Base-by-base conservation (phyloP, 2,113 vertebrate genomes). In the Lota lota region DNA sequence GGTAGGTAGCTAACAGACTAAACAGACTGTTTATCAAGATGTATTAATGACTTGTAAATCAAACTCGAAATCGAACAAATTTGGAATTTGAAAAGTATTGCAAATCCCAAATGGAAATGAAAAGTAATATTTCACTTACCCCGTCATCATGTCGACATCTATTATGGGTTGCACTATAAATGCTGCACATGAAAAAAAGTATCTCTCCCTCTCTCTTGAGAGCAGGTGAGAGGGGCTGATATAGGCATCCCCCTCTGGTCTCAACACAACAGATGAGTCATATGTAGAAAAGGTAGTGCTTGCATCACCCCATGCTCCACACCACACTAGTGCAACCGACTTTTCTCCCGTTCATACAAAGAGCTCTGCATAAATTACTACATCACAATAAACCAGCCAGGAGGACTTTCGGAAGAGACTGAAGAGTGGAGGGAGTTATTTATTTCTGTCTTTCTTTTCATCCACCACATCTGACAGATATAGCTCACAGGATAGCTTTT, bases 121-220 rank as follows among this genome's bases (percentile, higher is more conserved):
- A 33, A 6, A 4, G 53, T 56, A 6, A 17, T 56, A 18, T 14
- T 56, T 17, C n/a, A 56, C 53, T n/a, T 56, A 18, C 18, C 5
- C 53, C n/a, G 3, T 67, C 22, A 50, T 68, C 60, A 80, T 80
- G 66, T 77, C 77, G 73, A 79, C 28, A 77, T 81, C 60, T 75
- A 82, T 81, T 80, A 85, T 86, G 87, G 76, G 88, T 79, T 36
- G 63, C 6, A 57, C 64, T 79, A 76, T 72, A 84, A 85, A 87
- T 84, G 79, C 79, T 78, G 59, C 73, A 72, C 64, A 68, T 68
- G 8, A 36, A 36, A n/a, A 87, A 83, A 67, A 75, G 12, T 33
- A 33, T 53, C 3, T 53, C 33, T 5, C 56, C 40, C 14, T 50
- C 69, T 77, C 63, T 76, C 81, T 87, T 79, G 72, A 83, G 85